A percentile compares a stretch with the other conserved stretches of the same genome.
These are phyloP conservation scores for Dendrocincla fuliginosa DNA, from an alignment of 2,797 vertebrate genomes.

Conservation along the genomic window DNA sequence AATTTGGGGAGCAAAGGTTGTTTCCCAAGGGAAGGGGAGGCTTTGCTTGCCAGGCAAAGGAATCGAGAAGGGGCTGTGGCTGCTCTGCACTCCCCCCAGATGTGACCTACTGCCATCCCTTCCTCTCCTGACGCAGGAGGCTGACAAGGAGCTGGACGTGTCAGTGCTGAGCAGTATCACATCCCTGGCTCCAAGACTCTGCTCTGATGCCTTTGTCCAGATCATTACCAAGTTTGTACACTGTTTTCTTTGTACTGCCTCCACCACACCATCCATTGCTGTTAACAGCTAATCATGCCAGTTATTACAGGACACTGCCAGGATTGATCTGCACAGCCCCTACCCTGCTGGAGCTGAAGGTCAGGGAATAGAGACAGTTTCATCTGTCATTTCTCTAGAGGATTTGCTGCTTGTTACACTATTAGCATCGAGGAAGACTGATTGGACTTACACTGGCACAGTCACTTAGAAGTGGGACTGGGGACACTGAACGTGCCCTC, in stretches of 20 bases:
- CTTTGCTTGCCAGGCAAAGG: neutral
- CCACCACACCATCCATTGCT: neutral
- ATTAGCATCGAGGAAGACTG: slow-evolving; percentile 23
- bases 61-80: neutral
- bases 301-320: neutral
- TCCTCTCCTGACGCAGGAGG: neutral
- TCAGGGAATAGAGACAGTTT: slow-evolving; percentile 15
- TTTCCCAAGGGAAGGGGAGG: neutral
- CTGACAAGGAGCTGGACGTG: neutral
- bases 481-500: neutral
- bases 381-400: slow-evolving; percentile 58
- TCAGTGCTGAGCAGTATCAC: neutral
- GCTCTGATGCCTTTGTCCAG: neutral
- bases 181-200: neutral
- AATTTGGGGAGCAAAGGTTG: neutral
- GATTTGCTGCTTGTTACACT: slow-evolving; percentile 37
- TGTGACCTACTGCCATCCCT: neutral
- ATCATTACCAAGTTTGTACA: slow-evolving; percentile 5
- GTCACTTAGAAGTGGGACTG: slow-evolving; percentile 33
- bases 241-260: neutral
- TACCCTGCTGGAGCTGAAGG: slow-evolving; percentile 31
- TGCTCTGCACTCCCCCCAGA: neutral
- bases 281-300: slow-evolving; percentile 20
- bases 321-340: slow-evolving; percentile 10
- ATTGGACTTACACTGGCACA: slow-evolving; percentile 18